Evolutionary conservation across 2,113 vertebrate genomes (phyloP), one percentile per base, ranked within the genome.

Genomic region (Corythaixoides concolor): DNA sequence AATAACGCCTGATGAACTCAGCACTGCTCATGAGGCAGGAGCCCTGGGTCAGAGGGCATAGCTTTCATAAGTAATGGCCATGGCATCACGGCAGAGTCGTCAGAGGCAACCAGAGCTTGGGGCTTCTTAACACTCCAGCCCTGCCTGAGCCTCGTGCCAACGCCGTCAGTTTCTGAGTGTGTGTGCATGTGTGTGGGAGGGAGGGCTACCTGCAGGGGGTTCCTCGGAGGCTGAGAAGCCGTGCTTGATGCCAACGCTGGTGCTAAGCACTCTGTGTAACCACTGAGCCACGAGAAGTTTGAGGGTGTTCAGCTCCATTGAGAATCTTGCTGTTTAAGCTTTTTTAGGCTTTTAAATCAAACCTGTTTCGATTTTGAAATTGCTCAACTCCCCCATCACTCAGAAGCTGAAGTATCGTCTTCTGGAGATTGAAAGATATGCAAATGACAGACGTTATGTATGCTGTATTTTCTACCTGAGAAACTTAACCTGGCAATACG

Each of bases 141-240:
- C 70, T 58, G 37, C 58, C n/a, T 24, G 28, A 85, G 79, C 70
- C 43, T 75, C 0, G 0, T 2, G 4, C 32, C 33, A 7, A 15
- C 4, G 14, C 59, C 16, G 22, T 8, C 24, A 2, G 26, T 59
- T 83, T 56, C n/a, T 77, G 59, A 84, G 49, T 0, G 0, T 41
- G 45, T 2, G 3, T 30, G 14, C 6, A 0, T 1, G 6, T 28
- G 37, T 19, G 33, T 16, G 56, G 15, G 39, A n/a, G 39, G 20
- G 62, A 55, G 28, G 43, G 37, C 47, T 67, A 2, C 8, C 35
- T 49, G 28, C 0, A 37, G 17, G 12, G 28, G 32, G 4, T 63
- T 50, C 58, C 59, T 6, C 5, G 8, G 62, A 30, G 12, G 19
- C 79, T 63, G 49, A 52, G 72, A 26, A 37, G 52, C 4, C 0